Conservation (phyloP, 1,140 invertebrate species). For the Schlechtendalia chinensis region DNA sequence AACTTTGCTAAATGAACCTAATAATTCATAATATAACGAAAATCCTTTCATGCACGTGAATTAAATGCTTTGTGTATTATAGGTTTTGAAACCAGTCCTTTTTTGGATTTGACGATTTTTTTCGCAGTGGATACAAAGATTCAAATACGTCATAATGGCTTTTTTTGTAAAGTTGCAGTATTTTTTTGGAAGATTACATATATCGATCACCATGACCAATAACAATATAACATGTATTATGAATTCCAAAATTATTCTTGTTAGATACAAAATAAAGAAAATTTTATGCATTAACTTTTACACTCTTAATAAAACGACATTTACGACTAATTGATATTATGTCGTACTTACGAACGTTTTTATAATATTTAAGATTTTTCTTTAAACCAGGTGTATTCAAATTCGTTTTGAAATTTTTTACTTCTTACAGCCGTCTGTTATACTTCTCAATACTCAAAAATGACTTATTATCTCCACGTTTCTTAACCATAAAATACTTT, state of each 20-base stretch:
- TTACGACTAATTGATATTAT: background rate
- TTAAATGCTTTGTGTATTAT: constrained; percentile 55
- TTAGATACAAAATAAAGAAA: background rate
- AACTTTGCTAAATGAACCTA: constrained; percentile 59
- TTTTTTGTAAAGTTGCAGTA: constrained; percentile 15
- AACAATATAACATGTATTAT: constrained; percentile 45
- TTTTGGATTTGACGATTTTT: constrained; percentile 50
- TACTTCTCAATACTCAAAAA: no score
- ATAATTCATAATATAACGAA: constrained; percentile 58
- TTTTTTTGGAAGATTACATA: constrained; percentile 51
- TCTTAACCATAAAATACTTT: no score
- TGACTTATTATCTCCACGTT: no score
- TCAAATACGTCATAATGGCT: constrained; percentile 11
- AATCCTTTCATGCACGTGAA: constrained; percentile 57
- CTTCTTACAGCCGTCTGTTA: no score
- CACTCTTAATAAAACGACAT: no score
- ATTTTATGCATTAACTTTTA: background rate
- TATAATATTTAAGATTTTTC: no score
- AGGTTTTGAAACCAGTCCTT: constrained; percentile 54
- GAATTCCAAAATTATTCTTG: background rate
- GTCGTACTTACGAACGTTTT: no score
- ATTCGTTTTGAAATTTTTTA: no score
- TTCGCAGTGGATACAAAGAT: background rate
- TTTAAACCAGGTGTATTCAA: no score
- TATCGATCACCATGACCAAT: constrained; percentile 53